phyloP scores from a whole-genome alignment of 2,113 vertebrate genomes.

The Lontra canadensis region DNA sequence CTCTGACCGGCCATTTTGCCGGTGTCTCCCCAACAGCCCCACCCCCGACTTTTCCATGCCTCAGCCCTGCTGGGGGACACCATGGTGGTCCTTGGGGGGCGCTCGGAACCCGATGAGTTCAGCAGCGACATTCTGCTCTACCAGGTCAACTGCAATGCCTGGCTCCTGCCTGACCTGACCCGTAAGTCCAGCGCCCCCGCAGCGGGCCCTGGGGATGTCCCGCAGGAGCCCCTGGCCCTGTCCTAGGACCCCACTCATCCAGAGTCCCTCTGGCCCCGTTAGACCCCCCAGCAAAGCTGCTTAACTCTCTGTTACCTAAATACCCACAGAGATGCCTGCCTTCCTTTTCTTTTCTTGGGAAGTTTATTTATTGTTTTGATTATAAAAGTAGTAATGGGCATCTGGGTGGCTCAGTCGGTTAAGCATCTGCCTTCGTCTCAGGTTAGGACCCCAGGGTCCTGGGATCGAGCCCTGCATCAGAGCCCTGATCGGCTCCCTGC shows the following conservation, averaged over 20 bases:
- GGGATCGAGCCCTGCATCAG: no score
- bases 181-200: constrained; percentile 49
- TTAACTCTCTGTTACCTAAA: not conserved
- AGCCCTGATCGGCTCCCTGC: no score
- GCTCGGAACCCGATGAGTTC: constrained; percentile 90
- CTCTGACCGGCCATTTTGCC: not conserved
- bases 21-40: constrained; percentile 82
- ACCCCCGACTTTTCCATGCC: constrained; percentile 91
- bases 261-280: not conserved
- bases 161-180: constrained; percentile 89
- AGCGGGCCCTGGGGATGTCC: fast-evolving
- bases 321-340: not conserved
- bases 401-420: no score
- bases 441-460: no score
- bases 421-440: no score
- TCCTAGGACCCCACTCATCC: not conserved
- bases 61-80: constrained; percentile 91
- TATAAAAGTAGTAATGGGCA: not conserved
- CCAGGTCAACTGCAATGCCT: constrained; percentile 94
- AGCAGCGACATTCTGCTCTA: constrained; percentile 92
- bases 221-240: not conserved
- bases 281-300: not conserved
- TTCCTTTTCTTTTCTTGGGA: not conserved
- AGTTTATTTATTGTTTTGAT: not conserved
- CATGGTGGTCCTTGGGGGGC: constrained; percentile 93